These are phyloP conservation scores for Drosophila arizonae DNA, from an alignment of 1,140 invertebrate species.

Conservation along the genomic window DNA sequence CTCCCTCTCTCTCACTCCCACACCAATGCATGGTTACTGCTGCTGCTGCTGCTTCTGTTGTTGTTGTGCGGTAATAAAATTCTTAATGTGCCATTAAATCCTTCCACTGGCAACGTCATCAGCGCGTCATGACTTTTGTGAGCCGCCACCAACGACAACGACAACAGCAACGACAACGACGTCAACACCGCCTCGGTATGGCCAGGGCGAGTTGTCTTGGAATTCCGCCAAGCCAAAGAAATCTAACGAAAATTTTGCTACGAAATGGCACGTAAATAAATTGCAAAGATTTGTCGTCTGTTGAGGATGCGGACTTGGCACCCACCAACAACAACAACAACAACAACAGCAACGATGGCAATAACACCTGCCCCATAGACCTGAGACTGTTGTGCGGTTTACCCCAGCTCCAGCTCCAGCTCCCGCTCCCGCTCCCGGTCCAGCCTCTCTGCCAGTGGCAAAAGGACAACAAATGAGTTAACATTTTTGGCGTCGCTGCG, in stretches of 20 bases:
- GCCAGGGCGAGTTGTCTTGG: constrained; percentile 58
- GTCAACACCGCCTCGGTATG: constrained; percentile 23
- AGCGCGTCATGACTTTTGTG: constrained; percentile 79
- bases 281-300: constrained; percentile 79
- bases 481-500: constrained; percentile 64
- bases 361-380: constrained; percentile 51
- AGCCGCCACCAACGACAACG: constrained; percentile 39
- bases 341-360: constrained; percentile 9
- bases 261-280: constrained; percentile 81
- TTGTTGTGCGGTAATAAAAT: constrained; percentile 75
- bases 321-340: constrained; percentile 9
- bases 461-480: constrained; percentile 79
- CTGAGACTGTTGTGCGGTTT: constrained; percentile 56
- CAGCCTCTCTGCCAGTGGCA: constrained; percentile 9
- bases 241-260: constrained; percentile 78
- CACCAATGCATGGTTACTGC: constrained; percentile 12
- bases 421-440: not conserved
- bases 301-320: constrained; percentile 40
- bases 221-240: constrained; percentile 78
- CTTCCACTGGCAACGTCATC: constrained; percentile 79
- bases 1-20: not conserved
- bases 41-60: constrained; percentile 14
- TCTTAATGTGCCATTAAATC: constrained; percentile 81
- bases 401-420: not conserved
- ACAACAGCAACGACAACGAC: constrained; percentile 24